Evolutionary conservation across 2,797 vertebrate species (phyloP).

Genomic region (Melanogrammus aeglefinus): DNA sequence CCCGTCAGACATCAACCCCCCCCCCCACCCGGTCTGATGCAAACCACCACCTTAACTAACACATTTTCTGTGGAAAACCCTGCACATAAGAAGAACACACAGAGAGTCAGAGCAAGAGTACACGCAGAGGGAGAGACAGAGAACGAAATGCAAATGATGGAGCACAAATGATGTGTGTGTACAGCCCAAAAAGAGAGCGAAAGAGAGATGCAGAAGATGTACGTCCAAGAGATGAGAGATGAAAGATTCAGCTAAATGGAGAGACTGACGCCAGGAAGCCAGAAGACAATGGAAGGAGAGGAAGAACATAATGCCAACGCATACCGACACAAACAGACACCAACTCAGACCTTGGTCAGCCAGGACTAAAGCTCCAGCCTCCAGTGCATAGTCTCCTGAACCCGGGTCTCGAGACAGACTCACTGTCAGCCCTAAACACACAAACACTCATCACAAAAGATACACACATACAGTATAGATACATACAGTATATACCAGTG

Average conservation of each 20-base stretch:
- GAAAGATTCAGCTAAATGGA: neutral
- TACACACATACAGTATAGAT: neutral
- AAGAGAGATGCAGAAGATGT: neutral
- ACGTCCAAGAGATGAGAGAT: neutral
- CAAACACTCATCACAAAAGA: too few species aligned
- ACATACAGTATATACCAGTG: neutral
- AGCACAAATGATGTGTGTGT: neutral
- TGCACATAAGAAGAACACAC: neutral
- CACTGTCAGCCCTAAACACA: conserved; percentile 83
- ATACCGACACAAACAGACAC: neutral
- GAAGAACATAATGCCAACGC: neutral
- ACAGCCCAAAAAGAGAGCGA: too few species aligned
- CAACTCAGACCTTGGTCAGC: conserved; percentile 69
- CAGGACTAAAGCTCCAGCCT: conserved; percentile 94
- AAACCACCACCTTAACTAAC: too few species aligned
- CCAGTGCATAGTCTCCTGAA: conserved; percentile 91
- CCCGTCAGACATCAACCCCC: too few species aligned
- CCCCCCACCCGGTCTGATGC: too few species aligned
- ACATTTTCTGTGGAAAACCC: too few species aligned
- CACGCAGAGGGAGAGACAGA: neutral
- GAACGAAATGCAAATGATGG: neutral
- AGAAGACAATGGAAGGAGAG: neutral
- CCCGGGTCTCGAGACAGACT: conserved; percentile 87
- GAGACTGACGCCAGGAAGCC: neutral
- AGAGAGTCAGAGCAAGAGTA: neutral